Evolutionary conservation across 2,797 vertebrate species (phyloP).

Genomic region (Halcyon leucocephala): DNA sequence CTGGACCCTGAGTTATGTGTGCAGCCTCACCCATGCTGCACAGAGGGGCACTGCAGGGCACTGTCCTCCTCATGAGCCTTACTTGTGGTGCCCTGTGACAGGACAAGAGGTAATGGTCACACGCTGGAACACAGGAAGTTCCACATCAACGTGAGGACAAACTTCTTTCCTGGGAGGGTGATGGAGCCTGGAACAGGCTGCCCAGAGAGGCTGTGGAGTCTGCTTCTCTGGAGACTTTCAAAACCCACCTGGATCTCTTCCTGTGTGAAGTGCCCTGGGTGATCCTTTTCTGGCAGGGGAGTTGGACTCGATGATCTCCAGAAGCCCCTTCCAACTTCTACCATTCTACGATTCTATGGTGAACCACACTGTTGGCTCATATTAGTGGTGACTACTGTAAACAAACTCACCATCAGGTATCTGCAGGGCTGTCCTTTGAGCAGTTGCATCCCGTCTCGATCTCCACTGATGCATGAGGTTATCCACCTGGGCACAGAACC

Average conservation of each 20-base stretch:
- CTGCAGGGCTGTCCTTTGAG: neutral
- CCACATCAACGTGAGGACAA: too few relatives aligned
- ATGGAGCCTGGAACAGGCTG: too few relatives aligned
- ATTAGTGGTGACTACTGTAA: neutral
- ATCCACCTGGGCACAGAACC: neutral
- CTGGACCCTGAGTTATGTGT: neutral
- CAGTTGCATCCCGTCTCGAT: rapidly evolving
- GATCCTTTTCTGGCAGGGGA: too few relatives aligned
- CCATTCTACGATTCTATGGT: neutral
- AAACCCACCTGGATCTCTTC: too few relatives aligned
- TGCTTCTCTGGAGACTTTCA: too few relatives aligned
- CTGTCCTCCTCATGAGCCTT: rapidly evolving
- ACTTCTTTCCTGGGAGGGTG: too few relatives aligned
- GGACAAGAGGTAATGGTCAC: too few relatives aligned
- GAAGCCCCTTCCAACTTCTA: too few relatives aligned
- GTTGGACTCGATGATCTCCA: too few relatives aligned
- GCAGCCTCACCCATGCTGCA: rapidly evolving
- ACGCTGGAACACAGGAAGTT: too few relatives aligned
- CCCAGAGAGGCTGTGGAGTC: too few relatives aligned
- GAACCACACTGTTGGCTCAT: rapidly evolving
- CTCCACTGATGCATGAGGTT: rapidly evolving
- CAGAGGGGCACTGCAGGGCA: neutral
- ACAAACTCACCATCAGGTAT: neutral
- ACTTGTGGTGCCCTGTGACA: rapidly evolving
- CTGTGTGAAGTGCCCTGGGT: too few relatives aligned